Conservation (phyloP, 1,140 invertebrate species). For the Calephelis nemesis region DNA sequence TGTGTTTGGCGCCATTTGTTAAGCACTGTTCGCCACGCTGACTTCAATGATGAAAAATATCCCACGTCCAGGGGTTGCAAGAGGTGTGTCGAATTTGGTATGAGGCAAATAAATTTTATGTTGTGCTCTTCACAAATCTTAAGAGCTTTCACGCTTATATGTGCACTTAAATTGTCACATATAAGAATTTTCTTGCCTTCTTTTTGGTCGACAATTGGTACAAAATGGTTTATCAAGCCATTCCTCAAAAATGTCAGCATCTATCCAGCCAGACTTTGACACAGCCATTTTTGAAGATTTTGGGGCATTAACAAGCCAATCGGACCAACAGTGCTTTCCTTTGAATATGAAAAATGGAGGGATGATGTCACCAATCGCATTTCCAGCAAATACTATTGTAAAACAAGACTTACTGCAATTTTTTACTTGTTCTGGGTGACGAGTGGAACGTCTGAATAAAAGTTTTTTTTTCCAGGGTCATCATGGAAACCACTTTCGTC, state of each 20-base stretch:
- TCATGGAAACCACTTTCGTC: constrained; percentile 34
- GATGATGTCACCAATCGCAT: constrained; percentile 24
- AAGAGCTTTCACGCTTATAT: constrained; percentile 1
- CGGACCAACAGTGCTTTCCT: constrained; percentile 28
- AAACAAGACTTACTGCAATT: constrained; percentile 13
- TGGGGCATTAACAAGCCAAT: constrained; percentile 28
- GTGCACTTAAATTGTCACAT: constrained; percentile 12
- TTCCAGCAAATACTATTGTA: constrained; percentile 15
- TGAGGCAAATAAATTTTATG: constrained; percentile 6
- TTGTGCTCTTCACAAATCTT: constrained; percentile 5
- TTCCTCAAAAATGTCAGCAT: constrained; percentile 4
- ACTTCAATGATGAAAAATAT: constrained; percentile 12
- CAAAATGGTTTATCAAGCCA: constrained; percentile 8
- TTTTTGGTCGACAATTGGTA: neutral
- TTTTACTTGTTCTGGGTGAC: constrained; percentile 3
- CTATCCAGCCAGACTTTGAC: constrained; percentile 23
- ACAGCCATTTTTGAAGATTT: constrained; percentile 22
- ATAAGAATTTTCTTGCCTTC: constrained; percentile 14
- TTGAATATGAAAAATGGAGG: constrained; percentile 31
- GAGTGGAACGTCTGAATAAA: constrained; percentile 22
- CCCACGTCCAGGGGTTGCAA: constrained; percentile 21
- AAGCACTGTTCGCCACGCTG: constrained; percentile 16
- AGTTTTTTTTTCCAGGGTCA: constrained; percentile 33
- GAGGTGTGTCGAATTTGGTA: constrained; percentile 14
- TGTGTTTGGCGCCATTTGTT: neutral